phyloP scores from a whole-genome alignment of 2,888 invertebrate genomes.

The Mylabris sibirica region DNA sequence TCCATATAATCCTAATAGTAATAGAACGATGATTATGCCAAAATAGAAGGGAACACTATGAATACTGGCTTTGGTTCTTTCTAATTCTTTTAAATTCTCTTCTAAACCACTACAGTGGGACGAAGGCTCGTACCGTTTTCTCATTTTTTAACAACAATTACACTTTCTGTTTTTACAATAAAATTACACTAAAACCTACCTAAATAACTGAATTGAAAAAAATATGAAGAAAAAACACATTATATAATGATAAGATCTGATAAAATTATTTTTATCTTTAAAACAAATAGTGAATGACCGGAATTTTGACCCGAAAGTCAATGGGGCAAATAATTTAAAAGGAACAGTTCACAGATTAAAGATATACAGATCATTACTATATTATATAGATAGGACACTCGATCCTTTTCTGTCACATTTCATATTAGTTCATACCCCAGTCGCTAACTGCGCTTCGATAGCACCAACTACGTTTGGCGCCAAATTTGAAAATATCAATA shows the following conservation, averaged over 20 bases:
- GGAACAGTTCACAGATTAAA: not conserved
- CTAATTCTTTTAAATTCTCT: slow-evolving; percentile 10
- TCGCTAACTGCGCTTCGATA: no score
- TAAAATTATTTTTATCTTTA: not conserved
- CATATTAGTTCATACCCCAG: no score
- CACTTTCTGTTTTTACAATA: no score
- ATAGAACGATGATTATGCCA: slow-evolving; percentile 36
- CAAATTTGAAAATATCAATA: no score
- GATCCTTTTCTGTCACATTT: no score
- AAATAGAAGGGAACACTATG: slow-evolving; percentile 42
- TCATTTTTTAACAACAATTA: not conserved
- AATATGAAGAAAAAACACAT: not conserved
- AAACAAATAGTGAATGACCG: not conserved
- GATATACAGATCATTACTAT: no score
- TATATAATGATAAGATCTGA: no score
- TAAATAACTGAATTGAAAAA: no score
- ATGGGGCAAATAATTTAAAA: not conserved
- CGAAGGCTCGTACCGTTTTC: slow-evolving; percentile 10
- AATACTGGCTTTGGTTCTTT: slow-evolving; percentile 31
- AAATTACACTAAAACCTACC: no score
- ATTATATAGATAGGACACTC: no score
- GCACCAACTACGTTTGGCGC: no score
- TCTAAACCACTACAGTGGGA: not conserved
- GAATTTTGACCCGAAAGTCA: not conserved
- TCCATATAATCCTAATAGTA: slow-evolving; percentile 40